A percentile compares a stretch with the other conserved stretches of the same genome.
Conservation (phyloP, 2,888 invertebrate genomes). For the Heliconius cydno region DNA sequence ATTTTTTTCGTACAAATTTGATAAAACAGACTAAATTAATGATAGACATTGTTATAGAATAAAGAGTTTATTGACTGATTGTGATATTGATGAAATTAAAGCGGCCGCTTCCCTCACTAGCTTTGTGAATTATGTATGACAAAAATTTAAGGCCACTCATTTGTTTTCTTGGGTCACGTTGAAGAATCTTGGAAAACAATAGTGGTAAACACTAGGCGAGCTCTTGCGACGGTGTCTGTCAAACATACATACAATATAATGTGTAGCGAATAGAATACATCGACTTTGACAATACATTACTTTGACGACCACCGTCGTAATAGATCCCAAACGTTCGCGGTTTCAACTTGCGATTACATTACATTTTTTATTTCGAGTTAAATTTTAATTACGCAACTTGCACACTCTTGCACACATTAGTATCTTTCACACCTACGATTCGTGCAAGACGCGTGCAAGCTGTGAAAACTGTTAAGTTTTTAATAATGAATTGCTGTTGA, state of each 20-base stretch:
- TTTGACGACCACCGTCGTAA: conserved; percentile 29
- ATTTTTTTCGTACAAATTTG: conserved; percentile 31
- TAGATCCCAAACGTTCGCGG: conserved; percentile 36
- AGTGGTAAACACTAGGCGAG: not conserved
- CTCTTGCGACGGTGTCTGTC: conserved; percentile 29
- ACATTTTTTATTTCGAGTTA: conserved; percentile 77
- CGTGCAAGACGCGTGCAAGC: conserved; percentile 42
- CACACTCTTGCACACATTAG: conserved; percentile 43
- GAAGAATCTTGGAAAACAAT: conserved; percentile 29
- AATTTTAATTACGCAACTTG: conserved; percentile 38
- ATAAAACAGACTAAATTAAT: conserved; percentile 25
- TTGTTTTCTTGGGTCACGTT: conserved; percentile 18
- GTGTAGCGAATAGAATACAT: conserved; percentile 5
- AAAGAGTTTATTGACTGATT: conserved; percentile 49
- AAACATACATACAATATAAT: not conserved
- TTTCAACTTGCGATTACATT: conserved; percentile 75
- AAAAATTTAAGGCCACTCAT: conserved; percentile 22
- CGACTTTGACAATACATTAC: conserved; percentile 35
- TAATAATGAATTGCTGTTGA: conserved; percentile 77
- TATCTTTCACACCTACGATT: conserved; percentile 32
- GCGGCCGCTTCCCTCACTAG: conserved; percentile 28
- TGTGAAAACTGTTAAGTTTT: conserved; percentile 75
- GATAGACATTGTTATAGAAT: conserved; percentile 41
- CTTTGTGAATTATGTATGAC: conserved; percentile 19
- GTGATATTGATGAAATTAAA: conserved; percentile 39